Evolutionary conservation across 2,797 vertebrate species (phyloP).

Genomic region (Rallus crepitans): DNA sequence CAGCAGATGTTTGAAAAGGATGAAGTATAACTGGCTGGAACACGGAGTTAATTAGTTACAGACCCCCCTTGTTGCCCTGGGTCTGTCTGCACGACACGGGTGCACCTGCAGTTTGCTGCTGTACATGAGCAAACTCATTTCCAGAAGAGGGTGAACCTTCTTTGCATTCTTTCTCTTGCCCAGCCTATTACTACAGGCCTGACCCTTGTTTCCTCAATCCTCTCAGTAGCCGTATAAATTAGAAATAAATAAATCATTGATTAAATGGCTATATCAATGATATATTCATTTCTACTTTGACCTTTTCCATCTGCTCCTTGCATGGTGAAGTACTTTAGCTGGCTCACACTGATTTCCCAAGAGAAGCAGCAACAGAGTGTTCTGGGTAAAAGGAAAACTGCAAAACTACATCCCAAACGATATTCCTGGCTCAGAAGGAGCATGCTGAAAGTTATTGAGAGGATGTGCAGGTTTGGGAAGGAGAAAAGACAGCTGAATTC

Average conservation of each 20-base stretch:
- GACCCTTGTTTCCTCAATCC: conserved; percentile 36
- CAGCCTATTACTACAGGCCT: conserved; percentile 53
- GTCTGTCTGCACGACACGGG: background rate
- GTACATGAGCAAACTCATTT: conserved; percentile 27
- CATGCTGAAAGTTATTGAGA: conserved; percentile 47
- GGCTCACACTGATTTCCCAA: conserved; percentile 75
- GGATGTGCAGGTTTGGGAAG: background rate
- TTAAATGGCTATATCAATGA: conserved; percentile 63
- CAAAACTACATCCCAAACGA: conserved; percentile 35
- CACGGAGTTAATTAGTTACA: conserved; percentile 71
- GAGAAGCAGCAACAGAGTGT: conserved; percentile 50
- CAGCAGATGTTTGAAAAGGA: conserved; percentile 73
- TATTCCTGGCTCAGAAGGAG: conserved; percentile 54
- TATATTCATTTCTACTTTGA: conserved; percentile 55
- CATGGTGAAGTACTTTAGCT: conserved; percentile 45
- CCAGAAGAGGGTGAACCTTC: background rate
- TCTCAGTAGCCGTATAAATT: conserved; percentile 59
- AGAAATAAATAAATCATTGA: conserved; percentile 74
- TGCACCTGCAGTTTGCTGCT: conserved; percentile 40
- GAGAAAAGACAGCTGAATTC: background rate
- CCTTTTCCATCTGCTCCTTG: conserved; percentile 67
- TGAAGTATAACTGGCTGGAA: conserved; percentile 66
- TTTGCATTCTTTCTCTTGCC: background rate
- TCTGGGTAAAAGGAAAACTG: conserved; percentile 32
- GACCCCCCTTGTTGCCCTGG: conserved; percentile 60